These are phyloP conservation scores for Papilio protenor DNA, from an alignment of 2,888 invertebrate genomes.

Conservation along the genomic window DNA sequence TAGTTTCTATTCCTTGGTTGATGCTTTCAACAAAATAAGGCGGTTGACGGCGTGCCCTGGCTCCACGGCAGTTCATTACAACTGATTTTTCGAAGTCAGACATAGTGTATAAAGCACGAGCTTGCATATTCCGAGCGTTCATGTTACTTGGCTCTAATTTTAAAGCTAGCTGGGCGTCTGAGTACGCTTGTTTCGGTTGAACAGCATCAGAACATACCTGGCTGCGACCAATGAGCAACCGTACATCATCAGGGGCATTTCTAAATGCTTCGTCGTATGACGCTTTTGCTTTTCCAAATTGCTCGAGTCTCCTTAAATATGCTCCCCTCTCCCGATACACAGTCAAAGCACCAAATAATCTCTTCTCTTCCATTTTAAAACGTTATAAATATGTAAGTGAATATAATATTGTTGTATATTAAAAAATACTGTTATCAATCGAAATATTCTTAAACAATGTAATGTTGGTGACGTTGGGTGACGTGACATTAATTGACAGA, in stretches of 20 bases:
- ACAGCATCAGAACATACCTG: conserved; percentile 77
- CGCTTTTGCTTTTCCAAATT: conserved; percentile 76
- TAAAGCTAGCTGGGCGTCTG: conserved; percentile 76
- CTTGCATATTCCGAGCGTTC: conserved; percentile 77
- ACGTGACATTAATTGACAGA: neutral
- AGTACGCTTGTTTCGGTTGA: conserved; percentile 71
- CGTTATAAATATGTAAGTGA: conserved; percentile 1
- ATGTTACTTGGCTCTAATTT: conserved; percentile 73
- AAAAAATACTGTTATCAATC: neutral
- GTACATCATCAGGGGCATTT: conserved; percentile 67
- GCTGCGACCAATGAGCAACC: conserved; percentile 72
- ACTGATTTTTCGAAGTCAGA: conserved; percentile 77
- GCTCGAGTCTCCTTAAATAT: conserved; percentile 73
- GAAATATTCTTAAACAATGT: neutral
- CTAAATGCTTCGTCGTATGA: conserved; percentile 75
- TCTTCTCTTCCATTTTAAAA: conserved; percentile 72
- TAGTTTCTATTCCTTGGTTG: conserved; percentile 76
- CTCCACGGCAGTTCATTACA: conserved; percentile 75
- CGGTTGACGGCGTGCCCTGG: conserved; percentile 67
- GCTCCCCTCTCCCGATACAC: conserved; percentile 78
- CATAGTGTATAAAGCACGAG: conserved; percentile 78
- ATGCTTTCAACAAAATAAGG: conserved; percentile 79
- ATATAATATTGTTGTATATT: neutral
- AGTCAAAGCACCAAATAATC: conserved; percentile 70
- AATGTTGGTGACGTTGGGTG: neutral